These are phyloP conservation scores for Drosophila helvetica DNA, from an alignment of 2,888 invertebrate species.

Conservation along the genomic window DNA sequence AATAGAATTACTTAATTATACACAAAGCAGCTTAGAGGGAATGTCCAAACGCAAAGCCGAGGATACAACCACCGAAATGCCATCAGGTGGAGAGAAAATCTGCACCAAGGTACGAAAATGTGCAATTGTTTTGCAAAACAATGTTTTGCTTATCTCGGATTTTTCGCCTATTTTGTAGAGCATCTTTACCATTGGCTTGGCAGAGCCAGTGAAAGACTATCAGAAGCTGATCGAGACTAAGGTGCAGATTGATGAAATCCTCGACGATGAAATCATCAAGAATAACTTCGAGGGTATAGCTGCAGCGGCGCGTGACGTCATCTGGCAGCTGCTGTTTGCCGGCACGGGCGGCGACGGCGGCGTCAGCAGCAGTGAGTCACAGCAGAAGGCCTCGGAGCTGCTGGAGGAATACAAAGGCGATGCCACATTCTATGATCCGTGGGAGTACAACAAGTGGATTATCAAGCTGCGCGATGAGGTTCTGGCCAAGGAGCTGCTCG, in stretches of 20 bases:
- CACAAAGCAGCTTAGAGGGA: neutral
- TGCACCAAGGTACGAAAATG: conserved; percentile 31
- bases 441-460: conserved; percentile 80
- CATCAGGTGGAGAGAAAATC: conserved; percentile 30
- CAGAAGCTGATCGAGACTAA: conserved; percentile 58
- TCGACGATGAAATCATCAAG: conserved; percentile 58
- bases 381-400: conserved; percentile 69
- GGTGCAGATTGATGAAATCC: conserved; percentile 63
- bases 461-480: conserved; percentile 66
- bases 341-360: conserved; percentile 9
- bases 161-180: conserved; percentile 11
- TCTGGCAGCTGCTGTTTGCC: conserved; percentile 78
- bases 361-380: conserved; percentile 46
- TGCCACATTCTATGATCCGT: conserved; percentile 77
- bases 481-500: conserved; percentile 56
- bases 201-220: conserved; percentile 68
- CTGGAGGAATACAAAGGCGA: conserved; percentile 82
- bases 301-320: conserved; percentile 55
- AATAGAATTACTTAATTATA: neutral
- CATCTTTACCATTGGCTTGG: conserved; percentile 39
- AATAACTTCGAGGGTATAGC: conserved; percentile 66
- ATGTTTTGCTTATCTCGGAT: neutral
- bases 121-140: neutral
- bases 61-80: conserved; percentile 46
- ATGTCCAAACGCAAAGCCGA: conserved; percentile 67